These are phyloP conservation scores for Gnatocerus cornutus DNA, from an alignment of 2,888 invertebrate genomes.

Conservation along the genomic window DNA sequence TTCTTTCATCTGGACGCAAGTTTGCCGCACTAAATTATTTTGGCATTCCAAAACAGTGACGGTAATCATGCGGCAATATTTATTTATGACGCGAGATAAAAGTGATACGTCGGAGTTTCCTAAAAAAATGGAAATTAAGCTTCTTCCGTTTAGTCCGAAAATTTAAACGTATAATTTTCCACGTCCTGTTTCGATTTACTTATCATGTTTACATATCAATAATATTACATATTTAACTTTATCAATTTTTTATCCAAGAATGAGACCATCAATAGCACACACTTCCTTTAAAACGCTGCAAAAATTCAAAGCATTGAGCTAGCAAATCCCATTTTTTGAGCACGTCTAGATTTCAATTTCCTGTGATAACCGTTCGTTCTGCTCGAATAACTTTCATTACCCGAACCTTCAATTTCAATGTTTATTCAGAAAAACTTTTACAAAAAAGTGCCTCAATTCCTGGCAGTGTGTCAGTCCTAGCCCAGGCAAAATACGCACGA, in stretches of 20 bases:
- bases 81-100: no score
- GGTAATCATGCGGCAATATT: not conserved
- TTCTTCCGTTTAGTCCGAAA: no score
- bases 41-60: not conserved
- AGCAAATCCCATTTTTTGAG: not conserved
- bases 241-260: no score
- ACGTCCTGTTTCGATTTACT: no score
- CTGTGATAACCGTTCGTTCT: conserved; percentile 1
- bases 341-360: conserved; percentile 4
- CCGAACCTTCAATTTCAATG: not conserved
- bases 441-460: conserved; percentile 33
- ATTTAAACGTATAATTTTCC: no score
- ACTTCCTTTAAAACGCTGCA: not conserved
- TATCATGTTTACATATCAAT: no score
- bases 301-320: not conserved
- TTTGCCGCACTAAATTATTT: not conserved
- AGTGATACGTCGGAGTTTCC: no score
- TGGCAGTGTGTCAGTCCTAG: not conserved
- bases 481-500: no score
- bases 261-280: no score
- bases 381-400: not conserved
- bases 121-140: no score
- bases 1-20: no score
- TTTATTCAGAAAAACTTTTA: conserved; percentile 1
- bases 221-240: no score